Evolutionary conservation across 2,888 invertebrate genomes (phyloP).

Genomic region (Drosophila subsilvestris): DNA sequence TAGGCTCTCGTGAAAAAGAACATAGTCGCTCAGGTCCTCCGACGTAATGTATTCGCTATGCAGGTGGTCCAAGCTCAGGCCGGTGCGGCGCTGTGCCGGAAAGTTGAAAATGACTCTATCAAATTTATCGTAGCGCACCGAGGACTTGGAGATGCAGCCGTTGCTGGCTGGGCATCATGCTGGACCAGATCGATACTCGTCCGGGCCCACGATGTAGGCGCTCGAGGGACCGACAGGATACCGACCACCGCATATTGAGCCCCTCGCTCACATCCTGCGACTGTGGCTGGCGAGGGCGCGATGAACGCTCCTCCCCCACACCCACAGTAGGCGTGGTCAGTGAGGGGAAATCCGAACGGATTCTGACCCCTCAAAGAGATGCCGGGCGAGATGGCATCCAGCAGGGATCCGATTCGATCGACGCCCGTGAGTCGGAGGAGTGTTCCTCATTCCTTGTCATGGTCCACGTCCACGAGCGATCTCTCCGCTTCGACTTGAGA

Average conservation of each 20-base stretch:
- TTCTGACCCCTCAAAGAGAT: slow-evolving; percentile 24
- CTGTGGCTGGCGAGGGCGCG: slow-evolving; percentile 79
- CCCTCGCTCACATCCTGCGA: slow-evolving; percentile 59
- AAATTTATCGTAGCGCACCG: slow-evolving; percentile 96
- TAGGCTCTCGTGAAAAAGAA: slow-evolving; percentile 94
- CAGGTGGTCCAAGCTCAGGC: slow-evolving; percentile 88
- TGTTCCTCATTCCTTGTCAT: no score
- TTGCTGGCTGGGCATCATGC: slow-evolving; percentile 85
- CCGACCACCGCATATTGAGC: slow-evolving; percentile 81
- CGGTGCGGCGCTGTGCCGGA: slow-evolving; percentile 87
- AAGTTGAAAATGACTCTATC: slow-evolving; percentile 94
- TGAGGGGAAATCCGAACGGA: slow-evolving; percentile 55
- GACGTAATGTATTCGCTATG: slow-evolving; percentile 93
- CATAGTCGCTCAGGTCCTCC: slow-evolving; percentile 92
- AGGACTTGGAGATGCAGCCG: slow-evolving; percentile 89
- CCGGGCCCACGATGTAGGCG: slow-evolving; percentile 84
- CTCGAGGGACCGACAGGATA: slow-evolving; percentile 85
- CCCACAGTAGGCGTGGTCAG: slow-evolving; percentile 71
- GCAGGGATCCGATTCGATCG: slow-evolving; percentile 53
- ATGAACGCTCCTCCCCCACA: slow-evolving; percentile 58
- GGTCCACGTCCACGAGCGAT: no score
- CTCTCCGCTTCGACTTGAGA: no score
- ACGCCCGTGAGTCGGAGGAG: slow-evolving; percentile 84
- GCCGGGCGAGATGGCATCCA: slow-evolving; percentile 59
- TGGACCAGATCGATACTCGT: slow-evolving; percentile 84